These are phyloP conservation scores for Seriola dumerili DNA, from an alignment of 2,113 vertebrate species.

Conservation along the genomic window DNA sequence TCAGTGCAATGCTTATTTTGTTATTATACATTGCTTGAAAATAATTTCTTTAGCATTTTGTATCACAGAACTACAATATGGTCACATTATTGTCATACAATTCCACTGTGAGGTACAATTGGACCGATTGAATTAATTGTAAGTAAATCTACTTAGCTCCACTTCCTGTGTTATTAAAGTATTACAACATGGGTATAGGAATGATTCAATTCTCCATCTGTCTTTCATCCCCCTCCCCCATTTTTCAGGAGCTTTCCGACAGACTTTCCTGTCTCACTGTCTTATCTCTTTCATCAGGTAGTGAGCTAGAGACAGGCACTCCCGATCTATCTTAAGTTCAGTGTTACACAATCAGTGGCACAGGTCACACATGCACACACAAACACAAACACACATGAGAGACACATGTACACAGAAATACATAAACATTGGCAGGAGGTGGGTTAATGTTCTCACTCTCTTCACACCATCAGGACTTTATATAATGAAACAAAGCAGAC, in stretches of 20 bases:
- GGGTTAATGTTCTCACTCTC: conserved; percentile 5
- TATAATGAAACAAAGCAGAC: conserved; percentile 19
- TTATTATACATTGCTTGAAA: neutral
- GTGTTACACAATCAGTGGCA: conserved; percentile 43
- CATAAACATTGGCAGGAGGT: conserved; percentile 14
- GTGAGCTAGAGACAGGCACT: conserved; percentile 21
- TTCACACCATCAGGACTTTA: conserved; percentile 5
- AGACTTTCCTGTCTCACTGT: neutral
- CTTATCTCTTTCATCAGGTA: conserved; percentile 1
- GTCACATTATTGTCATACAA: neutral
- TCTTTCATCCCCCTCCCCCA: neutral
- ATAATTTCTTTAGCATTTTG: neutral
- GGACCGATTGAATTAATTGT: neutral
- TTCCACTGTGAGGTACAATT: neutral
- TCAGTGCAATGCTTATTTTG: neutral
- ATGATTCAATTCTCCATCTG: neutral
- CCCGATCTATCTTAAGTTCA: conserved; percentile 14
- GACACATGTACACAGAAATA: neutral
- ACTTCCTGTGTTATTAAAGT: neutral
- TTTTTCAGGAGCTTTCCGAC: neutral
- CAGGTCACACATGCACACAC: conserved; percentile 16
- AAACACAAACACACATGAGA: conserved; percentile 13
- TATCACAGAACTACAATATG: neutral
- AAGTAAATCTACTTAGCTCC: neutral
- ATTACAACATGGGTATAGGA: neutral